Percentiles rank a stretch among this genome's conserved stretches.
phyloP scores from a whole-genome alignment of 2,113 vertebrate genomes.

The Myanophis thanlyinensis region DNA sequence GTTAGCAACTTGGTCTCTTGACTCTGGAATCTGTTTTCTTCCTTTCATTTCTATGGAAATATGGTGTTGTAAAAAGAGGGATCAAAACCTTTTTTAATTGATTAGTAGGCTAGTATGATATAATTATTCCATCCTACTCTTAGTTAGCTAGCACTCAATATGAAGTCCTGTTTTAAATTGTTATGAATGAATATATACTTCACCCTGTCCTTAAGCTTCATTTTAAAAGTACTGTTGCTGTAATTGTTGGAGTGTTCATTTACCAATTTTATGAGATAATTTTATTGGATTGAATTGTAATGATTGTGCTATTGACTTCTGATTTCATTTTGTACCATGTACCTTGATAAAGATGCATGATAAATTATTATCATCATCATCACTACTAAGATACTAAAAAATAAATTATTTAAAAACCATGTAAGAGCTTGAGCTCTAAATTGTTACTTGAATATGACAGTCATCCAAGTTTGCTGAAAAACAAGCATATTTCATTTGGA shows the following conservation, averaged over 20 bases:
- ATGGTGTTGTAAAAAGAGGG: not conserved
- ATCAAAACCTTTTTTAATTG: not conserved
- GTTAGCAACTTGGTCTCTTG: not conserved
- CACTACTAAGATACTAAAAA: not conserved
- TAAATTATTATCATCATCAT: not conserved
- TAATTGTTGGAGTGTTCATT: not conserved
- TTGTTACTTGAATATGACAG: not conserved
- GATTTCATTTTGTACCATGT: not conserved
- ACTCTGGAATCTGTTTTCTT: not conserved
- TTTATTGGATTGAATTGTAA: not conserved
- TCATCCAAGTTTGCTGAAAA: not conserved
- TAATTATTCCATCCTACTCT: not conserved
- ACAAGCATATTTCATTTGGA: not conserved
- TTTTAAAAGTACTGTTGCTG: not conserved
- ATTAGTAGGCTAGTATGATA: not conserved
- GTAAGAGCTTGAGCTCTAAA: not conserved
- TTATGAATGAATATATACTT: not conserved
- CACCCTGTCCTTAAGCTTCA: not conserved
- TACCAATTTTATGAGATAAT: not conserved
- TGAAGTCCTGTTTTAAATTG: not conserved
- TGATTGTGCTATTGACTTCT: not conserved
- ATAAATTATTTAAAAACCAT: not conserved
- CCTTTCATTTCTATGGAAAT: not conserved
- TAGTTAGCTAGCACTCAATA: not conserved
- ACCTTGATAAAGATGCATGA: not conserved